phyloP scores from a whole-genome alignment of 2,797 vertebrate genomes.

The Phrynocephalus vlangalii region DNA sequence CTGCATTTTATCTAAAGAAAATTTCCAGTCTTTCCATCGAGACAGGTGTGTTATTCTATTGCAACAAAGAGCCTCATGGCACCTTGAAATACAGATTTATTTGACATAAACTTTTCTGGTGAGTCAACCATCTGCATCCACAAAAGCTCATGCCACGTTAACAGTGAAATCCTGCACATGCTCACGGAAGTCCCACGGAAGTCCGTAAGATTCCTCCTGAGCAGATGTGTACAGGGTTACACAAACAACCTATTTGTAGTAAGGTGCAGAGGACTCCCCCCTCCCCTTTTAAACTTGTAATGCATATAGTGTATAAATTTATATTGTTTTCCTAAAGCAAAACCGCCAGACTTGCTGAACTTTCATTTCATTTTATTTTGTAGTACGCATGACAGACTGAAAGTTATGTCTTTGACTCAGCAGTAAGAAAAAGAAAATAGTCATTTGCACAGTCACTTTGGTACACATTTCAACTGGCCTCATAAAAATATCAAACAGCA shows the following conservation, averaged over 20 bases:
- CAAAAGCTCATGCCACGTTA: neutral
- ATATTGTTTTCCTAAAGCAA: conserved; percentile 62
- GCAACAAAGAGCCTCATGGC: neutral
- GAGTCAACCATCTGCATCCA: neutral
- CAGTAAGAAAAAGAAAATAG: conserved; percentile 90
- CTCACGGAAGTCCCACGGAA: neutral
- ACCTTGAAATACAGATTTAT: conserved; percentile 2
- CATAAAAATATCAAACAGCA: conserved; percentile 87
- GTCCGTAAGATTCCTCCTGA: neutral
- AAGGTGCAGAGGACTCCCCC: neutral
- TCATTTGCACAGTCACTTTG: conserved; percentile 99
- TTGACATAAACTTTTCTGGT: neutral
- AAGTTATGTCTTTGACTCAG: conserved; percentile 81
- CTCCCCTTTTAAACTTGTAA: neutral
- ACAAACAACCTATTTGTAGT: neutral
- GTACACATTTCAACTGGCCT: conserved; percentile 89
- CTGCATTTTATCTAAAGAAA: conserved; percentile 8
- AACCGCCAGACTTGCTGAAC: conserved; percentile 72
- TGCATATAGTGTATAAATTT: conserved; percentile 31
- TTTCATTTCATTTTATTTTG: conserved; percentile 85
- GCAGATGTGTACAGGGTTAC: neutral
- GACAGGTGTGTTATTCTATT: neutral
- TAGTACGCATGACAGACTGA: conserved; percentile 95
- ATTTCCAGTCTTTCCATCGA: neutral
- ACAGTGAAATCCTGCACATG: neutral